These are phyloP conservation scores for Sinocyclocheilus grahami DNA, from an alignment of 2,113 vertebrate species.

Conservation along the genomic window DNA sequence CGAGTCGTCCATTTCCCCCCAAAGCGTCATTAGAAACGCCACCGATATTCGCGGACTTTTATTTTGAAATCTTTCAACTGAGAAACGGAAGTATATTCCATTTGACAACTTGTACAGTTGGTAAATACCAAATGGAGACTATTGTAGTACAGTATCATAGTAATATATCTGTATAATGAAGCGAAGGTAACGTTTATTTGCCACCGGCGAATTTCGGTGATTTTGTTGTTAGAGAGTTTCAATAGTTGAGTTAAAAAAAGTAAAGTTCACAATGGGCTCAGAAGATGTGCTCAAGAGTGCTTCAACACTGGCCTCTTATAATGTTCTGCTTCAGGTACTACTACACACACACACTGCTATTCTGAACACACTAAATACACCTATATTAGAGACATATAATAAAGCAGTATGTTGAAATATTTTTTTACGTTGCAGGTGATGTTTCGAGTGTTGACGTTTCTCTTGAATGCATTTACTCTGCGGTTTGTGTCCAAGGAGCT, in stretches of 20 bases:
- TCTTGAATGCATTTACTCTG: conserved; percentile 91
- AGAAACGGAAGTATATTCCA: conserved; percentile 15
- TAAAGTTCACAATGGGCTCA: conserved; percentile 68
- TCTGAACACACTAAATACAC: not conserved
- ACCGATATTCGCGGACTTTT: conserved; percentile 38
- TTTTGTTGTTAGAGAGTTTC: not conserved
- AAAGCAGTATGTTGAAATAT: not conserved
- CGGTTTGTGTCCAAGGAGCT: conserved; percentile 91
- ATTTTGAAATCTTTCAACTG: conserved; percentile 34
- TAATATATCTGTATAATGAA: not conserved
- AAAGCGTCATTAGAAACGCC: not conserved
- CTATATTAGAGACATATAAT: not conserved
- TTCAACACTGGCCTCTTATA: conserved; percentile 76
- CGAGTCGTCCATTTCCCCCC: not conserved
- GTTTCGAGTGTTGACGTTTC: conserved; percentile 88
- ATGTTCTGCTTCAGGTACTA: conserved; percentile 76
- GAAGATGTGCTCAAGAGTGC: conserved; percentile 71
- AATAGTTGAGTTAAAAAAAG: not conserved
- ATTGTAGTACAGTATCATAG: not conserved
- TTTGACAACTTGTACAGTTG: not conserved
- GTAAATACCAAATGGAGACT: not conserved
- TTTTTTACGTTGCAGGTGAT: conserved; percentile 78
- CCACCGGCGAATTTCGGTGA: not conserved
- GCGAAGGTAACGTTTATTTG: not conserved
- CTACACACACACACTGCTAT: not conserved